These are phyloP conservation scores for Aleiodes testaceus DNA, from an alignment of 2,888 invertebrate genomes.

Conservation along the genomic window DNA sequence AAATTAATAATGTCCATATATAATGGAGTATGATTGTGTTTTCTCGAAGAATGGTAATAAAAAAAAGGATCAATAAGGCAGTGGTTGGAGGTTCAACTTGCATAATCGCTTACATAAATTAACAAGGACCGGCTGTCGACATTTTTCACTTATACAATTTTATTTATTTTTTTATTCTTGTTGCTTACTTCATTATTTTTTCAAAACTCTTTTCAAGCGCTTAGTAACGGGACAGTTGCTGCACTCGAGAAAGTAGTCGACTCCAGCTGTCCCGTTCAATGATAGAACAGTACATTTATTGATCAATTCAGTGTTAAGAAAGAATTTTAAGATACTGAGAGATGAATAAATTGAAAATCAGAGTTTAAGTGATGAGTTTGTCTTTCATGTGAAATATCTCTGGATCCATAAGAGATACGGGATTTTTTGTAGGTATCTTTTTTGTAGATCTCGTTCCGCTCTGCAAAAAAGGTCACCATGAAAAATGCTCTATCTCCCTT, in stretches of 20 bases:
- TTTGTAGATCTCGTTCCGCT: too few species aligned
- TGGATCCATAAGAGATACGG: too few species aligned
- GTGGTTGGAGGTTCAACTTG: constrained; percentile 47
- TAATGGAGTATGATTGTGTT: constrained; percentile 29
- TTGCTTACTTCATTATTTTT: constrained; percentile 25
- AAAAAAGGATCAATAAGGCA: constrained; percentile 34
- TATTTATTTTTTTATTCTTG: constrained; percentile 29
- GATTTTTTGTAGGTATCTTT: too few species aligned
- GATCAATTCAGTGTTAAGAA: neutral
- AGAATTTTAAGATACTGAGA: too few species aligned
- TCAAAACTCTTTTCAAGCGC: constrained; percentile 26
- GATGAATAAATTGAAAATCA: too few species aligned
- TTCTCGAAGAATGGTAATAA: constrained; percentile 23
- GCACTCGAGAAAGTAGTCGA: constrained; percentile 21
- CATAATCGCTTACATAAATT: constrained; percentile 54
- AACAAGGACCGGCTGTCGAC: constrained; percentile 52
- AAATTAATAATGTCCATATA: constrained; percentile 16
- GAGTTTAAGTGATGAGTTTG: too few species aligned
- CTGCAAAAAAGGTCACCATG: too few species aligned
- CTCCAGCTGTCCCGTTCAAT: constrained; percentile 19
- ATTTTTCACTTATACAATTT: constrained; percentile 41
- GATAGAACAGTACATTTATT: constrained; percentile 2
- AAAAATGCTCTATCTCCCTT: too few species aligned
- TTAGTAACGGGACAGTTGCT: constrained; percentile 33
- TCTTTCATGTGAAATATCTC: too few species aligned